Evolutionary conservation across 2,888 invertebrate species (phyloP).

Genomic region (Allolobophora icterica): DNA sequence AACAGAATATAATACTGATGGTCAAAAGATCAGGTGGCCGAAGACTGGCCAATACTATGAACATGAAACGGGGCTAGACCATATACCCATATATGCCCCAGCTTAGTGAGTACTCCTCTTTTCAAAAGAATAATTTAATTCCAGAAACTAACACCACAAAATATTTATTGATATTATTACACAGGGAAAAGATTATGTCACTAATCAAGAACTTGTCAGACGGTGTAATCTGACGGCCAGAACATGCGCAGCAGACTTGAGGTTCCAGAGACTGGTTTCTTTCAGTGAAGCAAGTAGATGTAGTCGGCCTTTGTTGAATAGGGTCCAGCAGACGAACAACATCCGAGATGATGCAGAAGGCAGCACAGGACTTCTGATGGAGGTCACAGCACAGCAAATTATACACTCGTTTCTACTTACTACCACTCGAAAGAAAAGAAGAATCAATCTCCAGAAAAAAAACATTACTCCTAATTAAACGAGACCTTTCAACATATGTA

Average conservation of each 20-base stretch:
- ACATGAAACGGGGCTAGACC: not conserved
- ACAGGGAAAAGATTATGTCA: not conserved
- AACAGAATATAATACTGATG: too few species aligned
- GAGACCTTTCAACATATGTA: not conserved
- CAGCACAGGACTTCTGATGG: not conserved
- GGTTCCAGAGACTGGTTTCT: not conserved
- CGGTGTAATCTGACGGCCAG: not conserved
- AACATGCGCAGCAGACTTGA: not conserved
- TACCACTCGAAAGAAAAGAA: conserved; percentile 8
- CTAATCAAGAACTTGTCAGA: not conserved
- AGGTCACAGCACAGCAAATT: conserved; percentile 1
- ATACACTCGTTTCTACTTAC: not conserved
- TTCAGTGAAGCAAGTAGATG: not conserved
- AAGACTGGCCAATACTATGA: not conserved
- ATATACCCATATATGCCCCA: not conserved
- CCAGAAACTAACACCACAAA: not conserved
- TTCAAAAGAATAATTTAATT: not conserved
- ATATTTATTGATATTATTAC: conserved; percentile 9
- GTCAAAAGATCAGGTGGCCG: not conserved
- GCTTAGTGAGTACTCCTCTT: not conserved
- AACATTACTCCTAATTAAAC: not conserved
- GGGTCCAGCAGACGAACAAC: too few species aligned
- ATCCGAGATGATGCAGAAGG: too few species aligned
- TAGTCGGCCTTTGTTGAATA: not conserved
- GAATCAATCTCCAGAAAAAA: not conserved